Evolutionary conservation across 2,888 invertebrate genomes (phyloP).

Genomic region (Netelia melanura): DNA sequence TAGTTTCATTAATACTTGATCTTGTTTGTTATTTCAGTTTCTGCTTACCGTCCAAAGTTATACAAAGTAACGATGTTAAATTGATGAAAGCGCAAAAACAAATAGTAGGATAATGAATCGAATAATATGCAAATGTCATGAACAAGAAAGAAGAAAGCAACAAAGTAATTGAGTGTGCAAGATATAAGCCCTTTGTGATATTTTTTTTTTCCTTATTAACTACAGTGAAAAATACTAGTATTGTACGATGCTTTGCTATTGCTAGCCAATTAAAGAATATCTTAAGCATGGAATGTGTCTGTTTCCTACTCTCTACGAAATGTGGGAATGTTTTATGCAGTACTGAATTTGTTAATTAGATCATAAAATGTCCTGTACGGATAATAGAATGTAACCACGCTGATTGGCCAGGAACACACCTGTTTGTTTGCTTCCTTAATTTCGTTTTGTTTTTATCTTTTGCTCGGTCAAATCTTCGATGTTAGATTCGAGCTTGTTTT

Average conservation of each 20-base stretch:
- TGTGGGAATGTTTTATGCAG: slow-evolving; percentile 81
- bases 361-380: slow-evolving; percentile 69
- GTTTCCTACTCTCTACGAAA: slow-evolving; percentile 77
- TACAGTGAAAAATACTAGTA: slow-evolving; percentile 78
- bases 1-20: slow-evolving; percentile 74
- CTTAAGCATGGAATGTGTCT: slow-evolving; percentile 82
- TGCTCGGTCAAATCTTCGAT: slow-evolving; percentile 47
- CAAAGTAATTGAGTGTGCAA: slow-evolving; percentile 31
- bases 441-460: slow-evolving; percentile 37
- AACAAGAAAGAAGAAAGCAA: slow-evolving; percentile 18
- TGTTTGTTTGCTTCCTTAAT: slow-evolving; percentile 66
- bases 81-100: slow-evolving; percentile 49
- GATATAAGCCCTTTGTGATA: slow-evolving; percentile 23
- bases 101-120: slow-evolving; percentile 45
- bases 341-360: slow-evolving; percentile 76
- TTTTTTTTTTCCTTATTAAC: slow-evolving; percentile 66
- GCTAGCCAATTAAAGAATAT: slow-evolving; percentile 75
- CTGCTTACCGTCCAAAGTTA: slow-evolving; percentile 60
- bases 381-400: slow-evolving; percentile 82
- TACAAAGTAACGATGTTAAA: slow-evolving; percentile 72
- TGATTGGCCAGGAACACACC: slow-evolving; percentile 83
- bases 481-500: slow-evolving; percentile 39
- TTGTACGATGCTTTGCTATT: slow-evolving; percentile 75
- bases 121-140: slow-evolving; percentile 6
- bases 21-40: slow-evolving; percentile 66